These are phyloP conservation scores for Caenorhabditis uteleia DNA, from an alignment of 2,888 invertebrate species.

Conservation along the genomic window DNA sequence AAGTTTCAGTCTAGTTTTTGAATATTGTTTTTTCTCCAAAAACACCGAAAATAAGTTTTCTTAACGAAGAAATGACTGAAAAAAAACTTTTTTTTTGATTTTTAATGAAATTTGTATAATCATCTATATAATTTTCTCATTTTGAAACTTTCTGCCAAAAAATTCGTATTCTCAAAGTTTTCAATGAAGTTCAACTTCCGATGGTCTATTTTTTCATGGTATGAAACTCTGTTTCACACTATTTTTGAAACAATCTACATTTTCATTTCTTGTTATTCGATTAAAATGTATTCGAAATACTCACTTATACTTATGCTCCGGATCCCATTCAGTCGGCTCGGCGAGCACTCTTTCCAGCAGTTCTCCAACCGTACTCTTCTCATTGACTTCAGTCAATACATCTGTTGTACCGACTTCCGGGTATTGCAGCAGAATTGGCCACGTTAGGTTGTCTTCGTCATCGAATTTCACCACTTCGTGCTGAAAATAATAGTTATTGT, in stretches of 20 bases:
- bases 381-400: conserved; percentile 80
- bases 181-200: not conserved
- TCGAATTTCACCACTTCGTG: conserved; percentile 70
- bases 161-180: not conserved
- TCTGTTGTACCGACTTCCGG: conserved; percentile 78
- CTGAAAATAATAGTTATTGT: conserved; percentile 15
- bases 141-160: too few relatives aligned
- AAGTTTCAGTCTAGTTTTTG: too few relatives aligned
- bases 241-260: not conserved
- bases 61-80: too few relatives aligned
- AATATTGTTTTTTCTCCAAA: too few relatives aligned
- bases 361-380: conserved; percentile 71
- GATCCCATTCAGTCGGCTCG: conserved; percentile 79
- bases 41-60: too few relatives aligned
- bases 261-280: conserved; percentile 2
- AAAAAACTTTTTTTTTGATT: too few relatives aligned
- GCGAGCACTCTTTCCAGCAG: conserved; percentile 74
- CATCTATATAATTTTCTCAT: too few relatives aligned
- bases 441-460: conserved; percentile 71
- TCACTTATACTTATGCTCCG: conserved; percentile 75
- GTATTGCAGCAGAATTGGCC: conserved; percentile 65
- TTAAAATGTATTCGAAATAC: too few relatives aligned
- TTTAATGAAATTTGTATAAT: too few relatives aligned
- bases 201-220: too few relatives aligned
- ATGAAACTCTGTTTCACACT: too few relatives aligned